Evolutionary conservation across 2,797 vertebrate genomes (phyloP), one percentile per base, ranked within the genome.

Genomic region (Gymnopithys bicolor): DNA sequence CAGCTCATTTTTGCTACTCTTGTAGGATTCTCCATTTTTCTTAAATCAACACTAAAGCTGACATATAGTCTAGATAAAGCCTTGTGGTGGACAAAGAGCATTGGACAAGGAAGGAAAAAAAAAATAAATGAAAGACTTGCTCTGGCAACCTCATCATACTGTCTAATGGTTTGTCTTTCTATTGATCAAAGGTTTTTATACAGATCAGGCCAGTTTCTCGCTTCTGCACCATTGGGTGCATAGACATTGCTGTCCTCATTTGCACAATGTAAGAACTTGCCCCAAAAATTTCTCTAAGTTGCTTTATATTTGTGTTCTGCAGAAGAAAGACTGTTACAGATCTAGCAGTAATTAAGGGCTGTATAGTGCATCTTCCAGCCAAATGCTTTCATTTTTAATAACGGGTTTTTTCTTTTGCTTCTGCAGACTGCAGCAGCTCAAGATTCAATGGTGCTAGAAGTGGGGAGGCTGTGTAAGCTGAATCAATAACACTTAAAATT

Each of bases 401-500:
- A 35, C 5, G 60, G n/a, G 16, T 28, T 19, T 11, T 64, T 53
- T 21, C 28, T 59, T n/a, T 13, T 35, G 0, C 8, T 85, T 11
- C 27, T 86, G 19, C 45, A 78, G 13, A 73, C 32, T 79, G 15
- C 43, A 69, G 49, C 51, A 71, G 24, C 28, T 84, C 78, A n/a
- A 79, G 87, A 66, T 86, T 93, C 76, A 74, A 64, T 46, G 23
- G 45, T 89, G 58, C 35, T 71, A 46, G 59, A 86, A 87, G 8
- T 69, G 28, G 28, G 23, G 52, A 93, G 27, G 70, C 77, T 90
- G 56, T 71, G 70, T 88, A 95, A 93, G 90, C 70, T 43, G 7
- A 95, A 93, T 95, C 91, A 93, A 93, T 96, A 95, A 91, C 67
- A 48, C 74, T 96, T 93, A 96, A 96, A 94, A 94, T 93, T 95